Evolutionary conservation across 2,113 vertebrate genomes (phyloP), one percentile per base, ranked within the genome.

Genomic region (Cariama cristata): DNA sequence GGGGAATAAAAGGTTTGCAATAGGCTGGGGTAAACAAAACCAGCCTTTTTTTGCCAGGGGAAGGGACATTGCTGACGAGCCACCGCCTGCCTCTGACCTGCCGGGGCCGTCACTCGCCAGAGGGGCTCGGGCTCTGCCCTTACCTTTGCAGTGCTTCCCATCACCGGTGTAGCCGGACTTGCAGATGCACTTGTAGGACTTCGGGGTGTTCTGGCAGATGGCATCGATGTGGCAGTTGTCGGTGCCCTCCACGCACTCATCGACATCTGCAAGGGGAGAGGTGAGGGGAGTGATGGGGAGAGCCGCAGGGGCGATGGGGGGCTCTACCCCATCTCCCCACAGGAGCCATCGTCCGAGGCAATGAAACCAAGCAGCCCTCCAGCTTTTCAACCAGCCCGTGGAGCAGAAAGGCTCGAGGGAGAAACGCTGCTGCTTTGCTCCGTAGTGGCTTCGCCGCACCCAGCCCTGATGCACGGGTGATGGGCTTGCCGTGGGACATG

Each of bases 141-240:
- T 98, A 99, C 99, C 99, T 99, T 99, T 99, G 97, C 99, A 99
- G 96, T 99, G 99, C 96, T 99, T 99, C 68, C 99, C 99, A 4
- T 99, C 99, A 4, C 99, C 99, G 4, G 99, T 99, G 96, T 99
- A 99, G 94, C 99, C 99, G 0, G 99, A 99, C 73, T 99, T 99
- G 98, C 99, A 99, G 91, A 99, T 99, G 98, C 99, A 99, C 93
- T 99, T 99, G 98, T 99, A 99, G 72, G 99, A 99, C 64, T 99
- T 98, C 1, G 99, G 99, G 69, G 99, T 99, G 98, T 99, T 99
- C 98, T 99, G 99, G 98, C 99, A 99, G 96, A 99, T 99, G 30
- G 99, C 99, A 9, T 99, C 99, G 7, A 99, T 99, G 94, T 99
- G 99, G 45, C 99, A 99, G n/a, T 98, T 99, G 98, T 99, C 99